Evolutionary conservation across 2,113 vertebrate genomes (phyloP).

Genomic region (Crotophaga sulcirostris): DNA sequence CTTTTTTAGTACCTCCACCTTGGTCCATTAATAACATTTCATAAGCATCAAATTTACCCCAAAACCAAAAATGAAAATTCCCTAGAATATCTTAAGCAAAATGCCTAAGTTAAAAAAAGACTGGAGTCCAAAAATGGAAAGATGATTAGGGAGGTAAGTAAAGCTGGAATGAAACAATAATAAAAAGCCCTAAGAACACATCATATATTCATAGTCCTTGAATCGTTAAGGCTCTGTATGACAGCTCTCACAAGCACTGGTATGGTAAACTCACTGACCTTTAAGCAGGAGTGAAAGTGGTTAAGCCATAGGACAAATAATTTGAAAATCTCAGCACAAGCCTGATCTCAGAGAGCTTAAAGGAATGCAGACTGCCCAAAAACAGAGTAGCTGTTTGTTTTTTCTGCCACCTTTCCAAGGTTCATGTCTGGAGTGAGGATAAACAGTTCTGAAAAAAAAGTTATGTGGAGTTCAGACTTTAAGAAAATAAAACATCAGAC

Average conservation of each 20-base stretch:
- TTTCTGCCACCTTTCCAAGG: constrained; percentile 79
- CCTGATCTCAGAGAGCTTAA: constrained; percentile 71
- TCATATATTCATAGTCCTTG: constrained; percentile 51
- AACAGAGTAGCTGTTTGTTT: constrained; percentile 77
- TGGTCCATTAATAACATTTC: constrained; percentile 16
- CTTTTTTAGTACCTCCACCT: not conserved
- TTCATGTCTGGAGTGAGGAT: constrained; percentile 78
- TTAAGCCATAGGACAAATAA: constrained; percentile 70
- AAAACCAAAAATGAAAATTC: constrained; percentile 6
- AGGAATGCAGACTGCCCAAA: constrained; percentile 79
- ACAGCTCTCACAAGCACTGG: constrained; percentile 33
- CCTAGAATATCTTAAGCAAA: not conserved
- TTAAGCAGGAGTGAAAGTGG: constrained; percentile 73
- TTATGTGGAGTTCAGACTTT: constrained; percentile 68
- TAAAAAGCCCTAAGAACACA: constrained; percentile 61
- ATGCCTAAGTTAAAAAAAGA: not conserved
- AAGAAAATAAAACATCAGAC: constrained; percentile 76
- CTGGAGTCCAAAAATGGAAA: constrained; percentile 24
- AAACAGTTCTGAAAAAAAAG: constrained; percentile 69
- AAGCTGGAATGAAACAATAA: constrained; percentile 54
- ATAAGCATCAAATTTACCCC: not conserved
- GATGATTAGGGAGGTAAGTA: constrained; percentile 31
- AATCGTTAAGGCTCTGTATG: constrained; percentile 58
- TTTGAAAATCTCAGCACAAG: constrained; percentile 71
- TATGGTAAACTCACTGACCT: constrained; percentile 59